Conservation (phyloP, 2,113 vertebrate genomes). For the Ceyx melanurus region DNA sequence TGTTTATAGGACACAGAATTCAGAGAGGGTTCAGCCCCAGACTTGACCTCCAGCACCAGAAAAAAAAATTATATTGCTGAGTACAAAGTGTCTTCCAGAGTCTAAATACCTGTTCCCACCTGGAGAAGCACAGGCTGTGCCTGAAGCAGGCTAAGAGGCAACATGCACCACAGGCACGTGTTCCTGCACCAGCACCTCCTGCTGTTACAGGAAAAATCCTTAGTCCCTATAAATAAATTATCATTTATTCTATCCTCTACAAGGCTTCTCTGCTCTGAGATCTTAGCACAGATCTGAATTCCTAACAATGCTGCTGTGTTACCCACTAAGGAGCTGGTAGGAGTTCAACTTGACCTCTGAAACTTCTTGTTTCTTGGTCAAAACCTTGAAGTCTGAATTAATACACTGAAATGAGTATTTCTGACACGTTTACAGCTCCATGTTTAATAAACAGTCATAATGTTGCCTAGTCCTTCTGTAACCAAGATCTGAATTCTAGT, state of each 20-base stretch:
- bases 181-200: background rate
- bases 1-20: accelerated
- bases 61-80: background rate
- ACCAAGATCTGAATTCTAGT: background rate
- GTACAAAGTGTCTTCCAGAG: accelerated
- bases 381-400: background rate
- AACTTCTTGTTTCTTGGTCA: background rate
- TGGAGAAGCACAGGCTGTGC: too few species aligned
- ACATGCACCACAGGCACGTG: accelerated
- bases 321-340: background rate
- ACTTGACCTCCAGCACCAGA: background rate
- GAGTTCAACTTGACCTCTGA: background rate
- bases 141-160: background rate
- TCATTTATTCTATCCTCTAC: background rate
- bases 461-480: background rate
- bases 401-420: background rate
- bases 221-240: background rate
- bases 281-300: background rate
- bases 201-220: background rate
- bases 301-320: background rate
- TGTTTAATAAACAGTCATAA: accelerated
- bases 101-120: background rate
- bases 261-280: too few species aligned
- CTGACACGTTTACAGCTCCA: background rate
- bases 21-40: background rate